These are phyloP conservation scores for Xanthorhoe designata DNA, from an alignment of 2,888 invertebrate genomes.

Conservation along the genomic window DNA sequence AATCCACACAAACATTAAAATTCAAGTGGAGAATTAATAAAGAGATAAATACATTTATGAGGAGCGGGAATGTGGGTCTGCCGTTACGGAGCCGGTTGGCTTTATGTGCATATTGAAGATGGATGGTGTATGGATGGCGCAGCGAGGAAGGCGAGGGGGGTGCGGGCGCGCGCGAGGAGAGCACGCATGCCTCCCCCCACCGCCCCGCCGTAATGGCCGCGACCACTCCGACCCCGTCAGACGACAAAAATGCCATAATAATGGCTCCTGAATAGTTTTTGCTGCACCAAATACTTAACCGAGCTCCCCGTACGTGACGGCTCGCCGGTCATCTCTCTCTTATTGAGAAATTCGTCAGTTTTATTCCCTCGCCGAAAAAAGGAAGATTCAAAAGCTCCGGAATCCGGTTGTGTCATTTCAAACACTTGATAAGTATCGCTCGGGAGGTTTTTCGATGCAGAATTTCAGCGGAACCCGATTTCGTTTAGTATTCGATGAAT, in stretches of 20 bases:
- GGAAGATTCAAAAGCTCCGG: slow-evolving; percentile 69
- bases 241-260: slow-evolving; percentile 87
- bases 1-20: slow-evolving; percentile 74
- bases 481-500: slow-evolving; percentile 79
- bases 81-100: slow-evolving; percentile 82
- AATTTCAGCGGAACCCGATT: slow-evolving; percentile 77
- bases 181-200: slow-evolving; percentile 59
- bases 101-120: slow-evolving; percentile 85
- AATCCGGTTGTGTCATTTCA: slow-evolving; percentile 86
- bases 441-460: slow-evolving; percentile 72
- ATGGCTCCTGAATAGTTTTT: slow-evolving; percentile 84
- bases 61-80: slow-evolving; percentile 83
- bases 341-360: slow-evolving; percentile 86
- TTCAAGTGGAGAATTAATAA: slow-evolving; percentile 83
- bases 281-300: slow-evolving; percentile 82
- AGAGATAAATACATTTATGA: slow-evolving; percentile 85
- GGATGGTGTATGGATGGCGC: slow-evolving; percentile 74
- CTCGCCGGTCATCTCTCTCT: slow-evolving; percentile 82
- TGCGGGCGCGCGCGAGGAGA: slow-evolving; percentile 43
- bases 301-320: slow-evolving; percentile 78
- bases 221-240: slow-evolving; percentile 81
- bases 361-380: slow-evolving; percentile 76
- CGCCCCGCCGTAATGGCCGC: slow-evolving; percentile 77
- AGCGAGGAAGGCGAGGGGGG: slow-evolving; percentile 52
- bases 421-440: slow-evolving; percentile 85